Evolutionary conservation across 2,113 vertebrate genomes (phyloP).

Genomic region (Spermophilus dauricus): DNA sequence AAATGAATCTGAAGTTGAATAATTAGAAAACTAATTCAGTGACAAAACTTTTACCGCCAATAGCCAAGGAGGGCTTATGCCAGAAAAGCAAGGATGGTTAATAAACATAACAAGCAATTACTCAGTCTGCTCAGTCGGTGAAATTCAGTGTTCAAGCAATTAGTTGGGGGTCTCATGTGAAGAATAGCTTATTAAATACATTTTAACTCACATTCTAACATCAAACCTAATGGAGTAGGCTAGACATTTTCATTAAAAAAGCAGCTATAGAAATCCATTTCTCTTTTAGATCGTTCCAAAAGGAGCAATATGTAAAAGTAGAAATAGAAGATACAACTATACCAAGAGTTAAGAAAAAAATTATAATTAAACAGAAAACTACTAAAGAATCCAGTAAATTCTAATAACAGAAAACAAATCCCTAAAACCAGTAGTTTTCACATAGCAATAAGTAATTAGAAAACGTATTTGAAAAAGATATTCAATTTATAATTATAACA

Average conservation of each 20-base stretch:
- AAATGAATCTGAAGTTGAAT: neutral
- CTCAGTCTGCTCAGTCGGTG: neutral
- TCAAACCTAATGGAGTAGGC: neutral
- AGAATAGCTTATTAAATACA: neutral
- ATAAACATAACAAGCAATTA: neutral
- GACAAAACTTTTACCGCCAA: neutral
- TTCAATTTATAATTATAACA: neutral
- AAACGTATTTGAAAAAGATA: neutral
- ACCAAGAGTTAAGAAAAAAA: neutral
- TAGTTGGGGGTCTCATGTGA: neutral
- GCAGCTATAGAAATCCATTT: neutral
- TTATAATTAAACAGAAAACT: constrained; percentile 10
- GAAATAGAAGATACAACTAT: constrained; percentile 4
- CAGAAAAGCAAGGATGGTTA: constrained; percentile 25
- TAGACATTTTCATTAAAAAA: neutral
- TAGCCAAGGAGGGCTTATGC: neutral
- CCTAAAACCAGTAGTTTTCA: neutral
- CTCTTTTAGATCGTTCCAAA: neutral
- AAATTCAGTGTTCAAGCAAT: neutral
- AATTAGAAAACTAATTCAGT: constrained; percentile 12
- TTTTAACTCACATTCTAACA: neutral
- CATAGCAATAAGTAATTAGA: neutral
- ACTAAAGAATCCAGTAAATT: neutral
- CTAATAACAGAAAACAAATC: neutral
- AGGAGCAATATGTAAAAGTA: neutral